Evolutionary conservation across 2,888 invertebrate genomes (phyloP).

Genomic region (Conomelus anceps): DNA sequence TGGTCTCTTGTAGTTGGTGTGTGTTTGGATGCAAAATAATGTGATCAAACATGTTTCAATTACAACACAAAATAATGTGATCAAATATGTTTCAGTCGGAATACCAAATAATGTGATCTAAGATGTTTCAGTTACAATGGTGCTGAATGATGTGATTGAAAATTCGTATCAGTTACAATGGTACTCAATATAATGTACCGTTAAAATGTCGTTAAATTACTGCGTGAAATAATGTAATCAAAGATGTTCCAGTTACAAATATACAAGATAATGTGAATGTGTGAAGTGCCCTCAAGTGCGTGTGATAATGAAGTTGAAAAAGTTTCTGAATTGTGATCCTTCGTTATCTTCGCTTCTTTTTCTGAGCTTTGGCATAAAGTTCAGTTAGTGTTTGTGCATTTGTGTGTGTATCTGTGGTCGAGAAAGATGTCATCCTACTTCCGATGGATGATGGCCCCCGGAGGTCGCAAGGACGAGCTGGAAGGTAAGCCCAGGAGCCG

Average conservation of each 20-base stretch:
- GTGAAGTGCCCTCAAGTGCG: neutral
- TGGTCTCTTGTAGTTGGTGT: neutral
- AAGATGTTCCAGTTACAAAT: neutral
- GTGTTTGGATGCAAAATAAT: neutral
- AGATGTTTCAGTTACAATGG: too few relatives aligned
- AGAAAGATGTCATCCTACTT: conserved; percentile 59
- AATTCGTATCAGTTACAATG: too few relatives aligned
- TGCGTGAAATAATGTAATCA: neutral
- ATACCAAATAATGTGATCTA: neutral
- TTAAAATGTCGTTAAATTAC: neutral
- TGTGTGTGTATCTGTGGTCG: neutral
- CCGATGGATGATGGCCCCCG: conserved; percentile 53
- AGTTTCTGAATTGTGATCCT: neutral
- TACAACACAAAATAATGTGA: neutral
- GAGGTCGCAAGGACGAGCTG: conserved; percentile 48
- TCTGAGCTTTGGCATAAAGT: neutral
- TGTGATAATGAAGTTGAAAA: neutral
- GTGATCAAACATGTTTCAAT: neutral
- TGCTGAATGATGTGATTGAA: too few relatives aligned
- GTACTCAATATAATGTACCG: too few relatives aligned
- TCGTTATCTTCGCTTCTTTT: neutral
- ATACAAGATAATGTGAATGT: neutral
- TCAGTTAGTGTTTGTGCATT: neutral
- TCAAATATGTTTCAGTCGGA: neutral
- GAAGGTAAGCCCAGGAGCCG: conserved; percentile 59